Evolutionary conservation across 2,888 invertebrate genomes (phyloP).

Genomic region (Drosophila glabriapex): DNA sequence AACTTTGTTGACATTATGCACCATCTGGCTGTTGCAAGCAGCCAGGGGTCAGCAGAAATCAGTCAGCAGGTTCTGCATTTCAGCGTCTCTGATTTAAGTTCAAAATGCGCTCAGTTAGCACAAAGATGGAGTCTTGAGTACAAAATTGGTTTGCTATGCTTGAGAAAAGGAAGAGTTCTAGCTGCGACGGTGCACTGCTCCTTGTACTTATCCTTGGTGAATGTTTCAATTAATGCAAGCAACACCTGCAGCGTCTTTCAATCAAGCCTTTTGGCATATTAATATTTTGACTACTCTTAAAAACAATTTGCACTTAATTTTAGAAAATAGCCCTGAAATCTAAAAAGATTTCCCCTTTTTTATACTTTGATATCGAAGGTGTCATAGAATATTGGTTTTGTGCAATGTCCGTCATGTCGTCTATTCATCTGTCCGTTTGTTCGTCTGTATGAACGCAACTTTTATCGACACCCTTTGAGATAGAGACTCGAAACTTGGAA

Average conservation of each 20-base stretch:
- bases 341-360: too few relatives aligned
- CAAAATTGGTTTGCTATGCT: conserved; percentile 68
- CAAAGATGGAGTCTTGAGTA: conserved; percentile 57
- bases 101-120: conserved; percentile 49
- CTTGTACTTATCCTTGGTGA: conserved; percentile 10
- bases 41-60: conserved; percentile 20
- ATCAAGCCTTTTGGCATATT: conserved; percentile 17
- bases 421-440: too few relatives aligned
- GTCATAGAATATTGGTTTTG: too few relatives aligned
- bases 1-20: conserved; percentile 74
- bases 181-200: neutral
- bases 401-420: too few relatives aligned
- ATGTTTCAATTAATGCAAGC: conserved; percentile 57
- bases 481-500: too few relatives aligned
- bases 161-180: neutral
- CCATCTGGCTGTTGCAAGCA: conserved; percentile 28
- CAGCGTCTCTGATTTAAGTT: conserved; percentile 50
- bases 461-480: too few relatives aligned
- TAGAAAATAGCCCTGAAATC: too few relatives aligned
- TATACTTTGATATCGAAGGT: too few relatives aligned
- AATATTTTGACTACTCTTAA: neutral
- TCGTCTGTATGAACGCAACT: too few relatives aligned
- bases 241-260: conserved; percentile 41
- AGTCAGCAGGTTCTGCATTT: conserved; percentile 37
- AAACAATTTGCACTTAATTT: too few relatives aligned